Evolutionary conservation across 2,888 invertebrate genomes (phyloP).

Genomic region (Polydrusus pterygomalis): DNA sequence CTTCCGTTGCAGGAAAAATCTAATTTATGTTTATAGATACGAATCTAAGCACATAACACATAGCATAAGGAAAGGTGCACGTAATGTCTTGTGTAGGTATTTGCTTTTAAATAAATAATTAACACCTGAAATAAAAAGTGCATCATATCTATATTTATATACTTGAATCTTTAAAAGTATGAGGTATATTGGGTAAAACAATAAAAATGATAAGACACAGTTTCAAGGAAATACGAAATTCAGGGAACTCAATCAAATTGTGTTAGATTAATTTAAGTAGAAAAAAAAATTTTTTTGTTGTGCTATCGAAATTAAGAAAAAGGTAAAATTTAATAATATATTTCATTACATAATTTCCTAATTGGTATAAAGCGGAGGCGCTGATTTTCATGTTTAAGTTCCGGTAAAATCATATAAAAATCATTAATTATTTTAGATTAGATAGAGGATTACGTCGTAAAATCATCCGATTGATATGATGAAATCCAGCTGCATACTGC

Average conservation of each 20-base stretch:
- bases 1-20: constrained; percentile 46
- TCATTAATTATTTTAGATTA: not conserved
- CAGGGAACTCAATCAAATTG: not conserved
- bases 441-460: no score
- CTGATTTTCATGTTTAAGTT: not conserved
- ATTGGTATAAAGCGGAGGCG: not conserved
- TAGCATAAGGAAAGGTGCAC: constrained; percentile 18
- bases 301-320: not conserved
- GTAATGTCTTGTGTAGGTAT: constrained; percentile 30
- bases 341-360: not conserved
- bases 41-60: constrained; percentile 28
- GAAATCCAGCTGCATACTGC: no score
- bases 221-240: constrained; percentile 5
- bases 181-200: not conserved
- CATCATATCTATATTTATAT: constrained; percentile 39
- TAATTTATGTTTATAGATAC: constrained; percentile 41
- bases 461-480: no score
- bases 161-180: not conserved
- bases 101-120: constrained; percentile 34
- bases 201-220: not conserved
- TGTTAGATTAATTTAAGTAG: not conserved
- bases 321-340: no score
- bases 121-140: constrained; percentile 31
- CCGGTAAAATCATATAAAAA: not conserved
- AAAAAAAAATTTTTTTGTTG: not conserved